phyloP scores from a whole-genome alignment of 2,888 invertebrate genomes.

The Dione juno region DNA sequence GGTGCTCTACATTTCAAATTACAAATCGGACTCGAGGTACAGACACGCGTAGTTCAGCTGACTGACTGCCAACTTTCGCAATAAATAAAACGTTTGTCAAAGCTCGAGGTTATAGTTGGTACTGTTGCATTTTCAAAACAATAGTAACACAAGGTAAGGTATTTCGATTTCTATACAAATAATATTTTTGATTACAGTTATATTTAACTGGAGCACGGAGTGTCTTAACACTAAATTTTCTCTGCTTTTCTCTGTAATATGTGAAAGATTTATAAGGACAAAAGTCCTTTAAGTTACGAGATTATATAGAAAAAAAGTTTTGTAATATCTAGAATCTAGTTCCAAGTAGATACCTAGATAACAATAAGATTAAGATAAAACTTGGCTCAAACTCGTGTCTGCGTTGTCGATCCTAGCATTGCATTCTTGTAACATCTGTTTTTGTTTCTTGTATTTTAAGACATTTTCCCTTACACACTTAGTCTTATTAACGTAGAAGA shows the following conservation, averaged over 20 bases:
- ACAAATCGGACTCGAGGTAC: slow-evolving; percentile 28
- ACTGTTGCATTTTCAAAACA: slow-evolving; percentile 24
- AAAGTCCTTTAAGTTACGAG: no score
- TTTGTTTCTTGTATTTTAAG: slow-evolving; percentile 34
- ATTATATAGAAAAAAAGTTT: no score
- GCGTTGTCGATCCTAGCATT: slow-evolving; percentile 27
- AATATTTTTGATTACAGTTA: neutral
- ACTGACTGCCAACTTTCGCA: slow-evolving; percentile 36
- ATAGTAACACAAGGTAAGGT: neutral
- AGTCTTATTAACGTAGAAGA: neutral
- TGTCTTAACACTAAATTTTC: neutral
- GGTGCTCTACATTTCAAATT: slow-evolving; percentile 11
- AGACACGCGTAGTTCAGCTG: slow-evolving; percentile 28
- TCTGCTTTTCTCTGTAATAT: no score
- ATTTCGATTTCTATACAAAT: no score
- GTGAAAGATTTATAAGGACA: no score
- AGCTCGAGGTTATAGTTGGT: slow-evolving; percentile 22
- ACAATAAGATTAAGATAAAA: slow-evolving; percentile 16
- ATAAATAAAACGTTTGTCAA: slow-evolving; percentile 28
- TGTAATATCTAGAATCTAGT: no score
- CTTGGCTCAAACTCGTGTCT: slow-evolving; percentile 36
- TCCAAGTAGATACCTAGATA: no score
- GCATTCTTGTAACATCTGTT: slow-evolving; percentile 36
- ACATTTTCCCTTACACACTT: slow-evolving; percentile 14
- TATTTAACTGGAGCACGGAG: neutral